Conservation (phyloP, 2,888 invertebrate genomes). For the Lampropteryx suffumata region DNA sequence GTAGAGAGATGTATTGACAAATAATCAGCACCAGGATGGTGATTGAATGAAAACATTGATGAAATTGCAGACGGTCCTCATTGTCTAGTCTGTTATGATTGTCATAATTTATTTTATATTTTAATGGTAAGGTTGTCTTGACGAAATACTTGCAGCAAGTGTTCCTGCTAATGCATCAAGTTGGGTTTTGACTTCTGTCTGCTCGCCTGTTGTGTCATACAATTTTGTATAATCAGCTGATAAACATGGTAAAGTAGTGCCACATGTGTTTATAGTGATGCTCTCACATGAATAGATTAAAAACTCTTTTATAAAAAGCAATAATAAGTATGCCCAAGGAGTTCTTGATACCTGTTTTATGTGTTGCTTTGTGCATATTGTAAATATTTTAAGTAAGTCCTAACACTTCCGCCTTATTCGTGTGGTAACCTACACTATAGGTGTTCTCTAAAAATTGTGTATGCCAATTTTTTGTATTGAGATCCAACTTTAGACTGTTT, state of each 20-base stretch:
- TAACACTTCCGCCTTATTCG: conserved; percentile 76
- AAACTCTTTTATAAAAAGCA: conserved; percentile 53
- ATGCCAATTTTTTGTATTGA: conserved; percentile 13
- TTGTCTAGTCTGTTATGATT: conserved; percentile 71
- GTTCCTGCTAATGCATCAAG: conserved; percentile 56
- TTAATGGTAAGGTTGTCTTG: conserved; percentile 47
- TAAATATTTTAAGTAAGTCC: conserved; percentile 66
- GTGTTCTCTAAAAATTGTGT: conserved; percentile 24
- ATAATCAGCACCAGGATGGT: conserved; percentile 34
- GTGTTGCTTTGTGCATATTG: conserved; percentile 77
- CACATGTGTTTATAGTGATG: conserved; percentile 25
- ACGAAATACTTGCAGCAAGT: conserved; percentile 47
- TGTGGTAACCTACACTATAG: conserved; percentile 50
- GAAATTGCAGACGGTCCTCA: conserved; percentile 62
- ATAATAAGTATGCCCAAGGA: conserved; percentile 56
- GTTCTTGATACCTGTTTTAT: conserved; percentile 54
- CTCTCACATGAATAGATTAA: conserved; percentile 46
- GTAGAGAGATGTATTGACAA: conserved; percentile 40
- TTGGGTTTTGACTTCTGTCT: conserved; percentile 6
- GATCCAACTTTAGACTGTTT: conserved; percentile 35
- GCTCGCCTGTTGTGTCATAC: too few relatives aligned
- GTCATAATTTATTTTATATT: conserved; percentile 64
- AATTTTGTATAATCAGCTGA: too few relatives aligned
- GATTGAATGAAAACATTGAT: conserved; percentile 42
- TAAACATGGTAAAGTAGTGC: neutral